Evolutionary conservation across 2,797 vertebrate species (phyloP).

Genomic region (Melanotaenia parkinsoni): DNA sequence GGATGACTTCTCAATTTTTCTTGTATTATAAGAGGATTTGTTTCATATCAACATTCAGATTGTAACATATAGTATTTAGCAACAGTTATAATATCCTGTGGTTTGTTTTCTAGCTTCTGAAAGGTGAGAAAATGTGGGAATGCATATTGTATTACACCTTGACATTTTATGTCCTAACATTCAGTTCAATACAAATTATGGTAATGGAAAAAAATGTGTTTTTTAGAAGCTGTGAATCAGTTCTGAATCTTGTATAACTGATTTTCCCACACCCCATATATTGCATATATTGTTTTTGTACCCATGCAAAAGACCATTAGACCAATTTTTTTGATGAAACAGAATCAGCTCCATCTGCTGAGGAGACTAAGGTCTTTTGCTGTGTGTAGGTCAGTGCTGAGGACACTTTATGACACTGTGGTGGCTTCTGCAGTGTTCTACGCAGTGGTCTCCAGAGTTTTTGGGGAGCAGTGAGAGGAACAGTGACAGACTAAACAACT

Average conservation of each 20-base stretch:
- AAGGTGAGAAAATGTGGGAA: slow-evolving; percentile 46
- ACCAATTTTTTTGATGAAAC: not conserved
- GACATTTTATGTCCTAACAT: slow-evolving; percentile 33
- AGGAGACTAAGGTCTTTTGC: no score
- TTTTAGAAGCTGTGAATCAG: not conserved
- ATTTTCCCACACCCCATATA: not conserved
- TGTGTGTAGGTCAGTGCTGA: not conserved
- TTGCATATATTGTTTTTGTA: not conserved
- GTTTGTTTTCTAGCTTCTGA: slow-evolving; percentile 24
- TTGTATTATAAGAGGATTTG: not conserved
- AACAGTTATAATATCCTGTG: not conserved
- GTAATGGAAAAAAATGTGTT: not conserved
- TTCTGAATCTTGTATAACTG: not conserved
- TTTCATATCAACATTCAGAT: slow-evolving; percentile 9
- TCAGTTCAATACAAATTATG: not conserved
- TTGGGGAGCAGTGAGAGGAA: no score
- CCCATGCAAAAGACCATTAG: not conserved
- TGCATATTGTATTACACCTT: not conserved
- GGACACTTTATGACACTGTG: not conserved
- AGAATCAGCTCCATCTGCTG: not conserved
- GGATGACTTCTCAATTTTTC: not conserved
- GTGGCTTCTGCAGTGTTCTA: no score
- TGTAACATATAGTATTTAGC: not conserved
- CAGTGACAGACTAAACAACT: no score
- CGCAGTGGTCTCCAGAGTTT: no score